Evolutionary conservation across 2,888 invertebrate genomes (phyloP).

Genomic region (Bembecia ichneumoniformis): DNA sequence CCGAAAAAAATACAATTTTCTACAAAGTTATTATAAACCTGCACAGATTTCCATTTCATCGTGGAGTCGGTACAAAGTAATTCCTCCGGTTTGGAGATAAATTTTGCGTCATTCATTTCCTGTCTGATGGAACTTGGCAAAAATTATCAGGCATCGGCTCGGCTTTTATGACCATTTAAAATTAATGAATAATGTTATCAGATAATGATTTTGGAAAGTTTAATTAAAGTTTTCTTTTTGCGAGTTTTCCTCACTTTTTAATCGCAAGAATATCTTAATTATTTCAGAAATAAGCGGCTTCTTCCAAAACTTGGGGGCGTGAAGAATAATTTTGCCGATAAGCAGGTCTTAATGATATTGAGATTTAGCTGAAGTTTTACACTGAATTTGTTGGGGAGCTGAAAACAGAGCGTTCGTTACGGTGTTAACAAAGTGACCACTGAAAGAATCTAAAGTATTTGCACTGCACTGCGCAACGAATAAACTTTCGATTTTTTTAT

Average conservation of each 20-base stretch:
- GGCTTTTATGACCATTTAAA: constrained; percentile 58
- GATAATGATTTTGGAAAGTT: constrained; percentile 66
- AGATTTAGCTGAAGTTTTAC: constrained; percentile 4
- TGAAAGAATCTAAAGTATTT: constrained; percentile 17
- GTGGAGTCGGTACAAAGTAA: constrained; percentile 60
- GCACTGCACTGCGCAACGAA: constrained; percentile 24
- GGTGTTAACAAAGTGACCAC: constrained; percentile 5
- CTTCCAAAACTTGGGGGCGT: constrained; percentile 35
- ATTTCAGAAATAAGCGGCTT: constrained; percentile 45
- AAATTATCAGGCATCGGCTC: constrained; percentile 65
- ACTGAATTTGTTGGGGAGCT: constrained; percentile 1
- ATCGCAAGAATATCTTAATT: constrained; percentile 59
- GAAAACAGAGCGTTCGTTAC: background rate
- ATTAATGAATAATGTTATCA: constrained; percentile 73
- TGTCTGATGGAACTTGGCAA: constrained; percentile 53
- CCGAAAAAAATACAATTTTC: constrained; percentile 51
- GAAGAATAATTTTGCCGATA: constrained; percentile 17
- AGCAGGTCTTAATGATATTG: constrained; percentile 6
- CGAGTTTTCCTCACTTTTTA: constrained; percentile 49
- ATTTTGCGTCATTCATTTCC: constrained; percentile 67
- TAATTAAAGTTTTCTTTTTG: constrained; percentile 63
- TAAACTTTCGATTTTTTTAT: constrained; percentile 44
- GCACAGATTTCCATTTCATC: constrained; percentile 61
- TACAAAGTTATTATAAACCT: constrained; percentile 56
- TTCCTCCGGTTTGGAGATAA: constrained; percentile 62